These are phyloP conservation scores for Ecdyonurus torrentis DNA, from an alignment of 2,888 invertebrate species.

Conservation along the genomic window DNA sequence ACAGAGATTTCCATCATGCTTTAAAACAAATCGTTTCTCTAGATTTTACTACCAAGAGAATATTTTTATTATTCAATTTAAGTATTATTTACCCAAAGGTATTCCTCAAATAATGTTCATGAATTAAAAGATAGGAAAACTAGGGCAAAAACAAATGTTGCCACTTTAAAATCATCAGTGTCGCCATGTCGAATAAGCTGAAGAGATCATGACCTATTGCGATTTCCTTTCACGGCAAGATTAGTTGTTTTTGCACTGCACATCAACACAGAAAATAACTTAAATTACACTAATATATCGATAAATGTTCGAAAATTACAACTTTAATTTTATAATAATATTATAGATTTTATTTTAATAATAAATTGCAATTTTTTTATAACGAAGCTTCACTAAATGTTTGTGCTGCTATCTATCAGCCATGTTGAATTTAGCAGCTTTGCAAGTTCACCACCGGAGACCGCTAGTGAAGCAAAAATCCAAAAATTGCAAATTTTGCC, in stretches of 20 bases:
- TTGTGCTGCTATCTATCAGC: conserved; percentile 3
- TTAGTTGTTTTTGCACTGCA: neutral
- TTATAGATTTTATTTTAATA: neutral
- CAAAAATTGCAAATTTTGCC: neutral
- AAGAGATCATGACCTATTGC: neutral
- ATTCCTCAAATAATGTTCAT: neutral
- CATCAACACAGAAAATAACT: too few species aligned
- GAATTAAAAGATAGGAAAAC: neutral
- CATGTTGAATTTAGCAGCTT: neutral
- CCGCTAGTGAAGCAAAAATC: neutral
- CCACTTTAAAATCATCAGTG: neutral
- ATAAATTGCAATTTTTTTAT: neutral
- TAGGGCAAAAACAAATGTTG: neutral
- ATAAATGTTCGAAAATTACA: too few species aligned
- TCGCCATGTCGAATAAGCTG: neutral
- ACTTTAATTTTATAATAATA: too few species aligned
- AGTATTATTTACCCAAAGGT: too few species aligned
- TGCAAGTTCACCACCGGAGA: neutral
- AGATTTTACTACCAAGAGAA: too few species aligned
- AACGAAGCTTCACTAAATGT: neutral
- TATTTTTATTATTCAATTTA: too few species aligned
- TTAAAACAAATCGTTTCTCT: too few species aligned
- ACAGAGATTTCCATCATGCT: neutral
- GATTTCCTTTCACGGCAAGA: neutral
- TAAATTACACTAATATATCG: too few species aligned